Percentiles rank a stretch among this genome's conserved stretches.
These are phyloP conservation scores for Aelia acuminata DNA, from an alignment of 2,888 invertebrate genomes.

Conservation along the genomic window DNA sequence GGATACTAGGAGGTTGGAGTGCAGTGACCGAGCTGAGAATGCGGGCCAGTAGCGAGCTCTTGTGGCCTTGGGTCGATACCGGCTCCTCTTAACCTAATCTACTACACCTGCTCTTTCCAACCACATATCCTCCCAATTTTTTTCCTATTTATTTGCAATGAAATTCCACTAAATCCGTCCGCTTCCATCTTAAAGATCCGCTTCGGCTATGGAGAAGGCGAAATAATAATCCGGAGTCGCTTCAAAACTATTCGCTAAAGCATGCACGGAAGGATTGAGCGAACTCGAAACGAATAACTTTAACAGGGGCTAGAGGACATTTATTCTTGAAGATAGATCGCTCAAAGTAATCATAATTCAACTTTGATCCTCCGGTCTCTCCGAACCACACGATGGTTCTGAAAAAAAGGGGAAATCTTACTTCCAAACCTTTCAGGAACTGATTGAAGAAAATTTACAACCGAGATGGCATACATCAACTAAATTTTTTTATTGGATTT, in stretches of 20 bases:
- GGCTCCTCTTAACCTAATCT: constrained; percentile 11
- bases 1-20: not conserved
- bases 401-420: not conserved
- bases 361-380: not conserved
- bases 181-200: not conserved
- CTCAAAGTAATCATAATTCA: not conserved
- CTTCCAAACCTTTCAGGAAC: too few species aligned
- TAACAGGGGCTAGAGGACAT: not conserved
- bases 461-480: too few species aligned
- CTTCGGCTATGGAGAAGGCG: not conserved
- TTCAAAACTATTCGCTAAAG: not conserved
- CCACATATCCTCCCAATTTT: not conserved
- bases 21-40: constrained; percentile 20
- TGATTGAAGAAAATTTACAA: too few species aligned
- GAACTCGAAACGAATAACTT: not conserved
- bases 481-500: too few species aligned
- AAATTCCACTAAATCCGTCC: too few species aligned
- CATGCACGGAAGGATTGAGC: not conserved
- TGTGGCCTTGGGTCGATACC: constrained; percentile 9
- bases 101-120: not conserved
- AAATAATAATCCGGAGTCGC: not conserved
- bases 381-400: not conserved
- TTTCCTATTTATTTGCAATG: not conserved
- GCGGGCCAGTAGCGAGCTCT: constrained; percentile 28
- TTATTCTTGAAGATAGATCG: not conserved